Percentiles rank a stretch among this genome's conserved stretches.
Evolutionary conservation across 2,113 vertebrate genomes (phyloP).

Genomic region (Boleophthalmus pectinirostris): DNA sequence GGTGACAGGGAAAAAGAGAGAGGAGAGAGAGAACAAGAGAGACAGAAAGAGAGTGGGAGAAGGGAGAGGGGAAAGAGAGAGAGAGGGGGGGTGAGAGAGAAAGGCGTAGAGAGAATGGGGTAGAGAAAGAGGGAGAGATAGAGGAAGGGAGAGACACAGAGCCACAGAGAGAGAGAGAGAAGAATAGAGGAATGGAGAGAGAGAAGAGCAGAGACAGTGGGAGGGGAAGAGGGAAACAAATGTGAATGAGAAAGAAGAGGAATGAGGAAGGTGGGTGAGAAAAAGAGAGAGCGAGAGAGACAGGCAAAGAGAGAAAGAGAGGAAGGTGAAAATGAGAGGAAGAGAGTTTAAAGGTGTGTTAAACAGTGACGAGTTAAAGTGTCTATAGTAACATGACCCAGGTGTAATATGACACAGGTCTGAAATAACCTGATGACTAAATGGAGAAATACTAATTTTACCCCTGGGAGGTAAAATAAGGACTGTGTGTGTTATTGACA

Average conservation of each 20-base stretch:
- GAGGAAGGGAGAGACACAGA: not conserved
- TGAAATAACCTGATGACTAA: conserved; percentile 8
- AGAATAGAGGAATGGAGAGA: not conserved
- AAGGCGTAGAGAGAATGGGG: too few relatives aligned
- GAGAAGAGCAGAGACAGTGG: too few relatives aligned
- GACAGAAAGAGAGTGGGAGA: too few relatives aligned
- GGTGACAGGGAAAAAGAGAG: too few relatives aligned
- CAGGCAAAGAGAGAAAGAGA: conserved; percentile 18
- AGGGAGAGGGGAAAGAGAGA: too few relatives aligned
- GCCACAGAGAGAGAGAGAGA: too few relatives aligned
- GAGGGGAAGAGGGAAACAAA: too few relatives aligned
- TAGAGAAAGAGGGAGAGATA: not conserved
- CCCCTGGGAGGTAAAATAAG: not conserved
- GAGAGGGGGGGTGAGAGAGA: too few relatives aligned
- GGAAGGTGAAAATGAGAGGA: conserved; percentile 43
- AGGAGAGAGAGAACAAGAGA: too few relatives aligned
- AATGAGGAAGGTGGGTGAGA: conserved; percentile 15
- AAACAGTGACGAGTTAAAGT: not conserved
- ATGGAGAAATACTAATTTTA: conserved; percentile 1
- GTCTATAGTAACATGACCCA: not conserved
- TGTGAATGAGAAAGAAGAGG: not conserved
- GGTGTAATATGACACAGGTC: conserved; percentile 12
- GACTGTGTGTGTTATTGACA: not conserved
- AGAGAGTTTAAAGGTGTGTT: not conserved
- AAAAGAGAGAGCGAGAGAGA: conserved; percentile 7